Evolutionary conservation across 2,797 vertebrate species (phyloP).

Genomic region (Toxotes lorentzi): DNA sequence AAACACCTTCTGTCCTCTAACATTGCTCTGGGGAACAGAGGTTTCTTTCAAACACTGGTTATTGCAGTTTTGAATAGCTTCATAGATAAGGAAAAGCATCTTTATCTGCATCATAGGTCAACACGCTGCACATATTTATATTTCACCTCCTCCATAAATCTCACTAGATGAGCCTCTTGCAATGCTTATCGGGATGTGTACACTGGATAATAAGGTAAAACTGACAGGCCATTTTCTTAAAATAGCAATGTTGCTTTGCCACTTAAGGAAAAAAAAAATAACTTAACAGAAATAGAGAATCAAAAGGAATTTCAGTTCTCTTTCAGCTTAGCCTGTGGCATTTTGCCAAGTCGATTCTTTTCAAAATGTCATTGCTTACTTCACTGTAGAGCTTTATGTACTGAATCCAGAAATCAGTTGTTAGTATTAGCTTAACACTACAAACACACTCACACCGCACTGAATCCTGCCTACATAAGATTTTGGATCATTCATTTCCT

Average conservation of each 20-base stretch:
- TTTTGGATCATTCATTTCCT: neutral
- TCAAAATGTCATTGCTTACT: conserved; percentile 54
- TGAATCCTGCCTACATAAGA: neutral
- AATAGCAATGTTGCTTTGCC: conserved; percentile 3
- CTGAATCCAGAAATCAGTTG: conserved; percentile 36
- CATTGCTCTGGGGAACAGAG: neutral
- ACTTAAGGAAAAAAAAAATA: neutral
- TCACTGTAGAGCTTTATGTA: no score
- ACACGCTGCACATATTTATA: conserved; percentile 27
- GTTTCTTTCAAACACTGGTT: conserved; percentile 41
- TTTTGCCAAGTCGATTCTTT: conserved; percentile 46
- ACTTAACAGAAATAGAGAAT: conserved; percentile 15
- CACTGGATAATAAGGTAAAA: conserved; percentile 12
- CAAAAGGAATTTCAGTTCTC: conserved; percentile 24
- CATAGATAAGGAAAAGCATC: conserved; percentile 33
- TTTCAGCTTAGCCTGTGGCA: conserved; percentile 29
- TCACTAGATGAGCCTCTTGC: neutral
- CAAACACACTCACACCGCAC: neutral
- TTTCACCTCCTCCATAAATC: conserved; percentile 25
- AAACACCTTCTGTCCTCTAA: conserved; percentile 9
- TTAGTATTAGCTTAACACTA: neutral
- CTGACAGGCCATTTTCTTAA: conserved; percentile 17
- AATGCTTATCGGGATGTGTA: conserved; percentile 14
- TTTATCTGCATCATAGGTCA: conserved; percentile 37
- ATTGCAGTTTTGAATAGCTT: conserved; percentile 37